Conservation (phyloP, 2,797 vertebrate genomes). For the Gymnoscopelus braueri region DNA sequence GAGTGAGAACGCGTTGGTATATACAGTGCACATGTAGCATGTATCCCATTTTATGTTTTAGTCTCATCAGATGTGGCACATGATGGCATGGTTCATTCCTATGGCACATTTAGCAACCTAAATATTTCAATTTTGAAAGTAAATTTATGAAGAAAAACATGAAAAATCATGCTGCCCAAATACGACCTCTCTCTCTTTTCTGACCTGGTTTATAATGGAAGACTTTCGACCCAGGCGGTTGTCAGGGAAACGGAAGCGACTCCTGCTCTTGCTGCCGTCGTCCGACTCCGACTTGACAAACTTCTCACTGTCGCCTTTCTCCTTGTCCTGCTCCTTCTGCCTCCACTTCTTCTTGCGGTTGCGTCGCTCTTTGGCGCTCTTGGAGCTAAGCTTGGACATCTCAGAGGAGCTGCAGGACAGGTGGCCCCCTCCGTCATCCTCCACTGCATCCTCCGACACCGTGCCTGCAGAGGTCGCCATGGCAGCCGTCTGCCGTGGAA, state of each 20-base stretch:
- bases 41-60: slow-evolving; percentile 14
- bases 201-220: slow-evolving; percentile 99
- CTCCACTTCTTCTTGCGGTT: slow-evolving; percentile 95
- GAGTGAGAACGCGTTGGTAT: too few relatives aligned
- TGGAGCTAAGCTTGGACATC: slow-evolving; percentile 97
- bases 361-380: slow-evolving; percentile 96
- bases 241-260: slow-evolving; percentile 91
- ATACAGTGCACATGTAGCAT: slow-evolving; percentile 14
- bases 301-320: slow-evolving; percentile 96
- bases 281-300: slow-evolving; percentile 98
- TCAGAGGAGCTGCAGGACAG: slow-evolving; percentile 96
- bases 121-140: not conserved
- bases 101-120: not conserved
- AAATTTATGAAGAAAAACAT: not conserved
- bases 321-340: slow-evolving; percentile 95
- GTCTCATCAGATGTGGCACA: slow-evolving; percentile 4
- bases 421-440: slow-evolving; percentile 91
- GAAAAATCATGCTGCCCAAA: not conserved
- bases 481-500: slow-evolving; percentile 83
- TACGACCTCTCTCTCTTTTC: not conserved
- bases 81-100: not conserved
- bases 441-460: slow-evolving; percentile 94
- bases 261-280: slow-evolving; percentile 94
- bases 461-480: slow-evolving; percentile 98
- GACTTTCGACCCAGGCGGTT: slow-evolving; percentile 95